Evolutionary conservation across 2,797 vertebrate genomes (phyloP).

Genomic region (Enteromius trimaculatus): DNA sequence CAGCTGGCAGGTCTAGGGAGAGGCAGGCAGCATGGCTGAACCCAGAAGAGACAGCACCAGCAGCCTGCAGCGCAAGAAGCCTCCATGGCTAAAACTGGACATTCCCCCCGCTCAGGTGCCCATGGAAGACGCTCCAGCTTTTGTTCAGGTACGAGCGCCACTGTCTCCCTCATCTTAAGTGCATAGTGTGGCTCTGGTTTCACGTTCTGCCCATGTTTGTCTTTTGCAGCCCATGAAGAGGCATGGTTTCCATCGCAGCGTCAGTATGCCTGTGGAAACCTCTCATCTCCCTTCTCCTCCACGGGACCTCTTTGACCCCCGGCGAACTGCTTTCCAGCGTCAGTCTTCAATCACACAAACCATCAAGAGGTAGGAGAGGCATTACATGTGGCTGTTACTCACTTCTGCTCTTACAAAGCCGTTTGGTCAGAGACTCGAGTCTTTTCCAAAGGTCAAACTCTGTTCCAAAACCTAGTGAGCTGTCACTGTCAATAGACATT

Average conservation of each 20-base stretch:
- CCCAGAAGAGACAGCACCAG: conserved; percentile 88
- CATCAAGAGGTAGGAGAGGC: conserved; percentile 87
- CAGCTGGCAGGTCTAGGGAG: conserved; percentile 77
- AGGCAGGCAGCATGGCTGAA: conserved; percentile 87
- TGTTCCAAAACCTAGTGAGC: conserved; percentile 13
- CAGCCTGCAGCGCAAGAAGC: conserved; percentile 98
- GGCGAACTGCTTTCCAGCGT: conserved; percentile 85
- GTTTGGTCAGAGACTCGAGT: neutral
- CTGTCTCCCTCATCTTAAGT: neutral
- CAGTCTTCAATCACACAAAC: conserved; percentile 98
- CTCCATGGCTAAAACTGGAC: conserved; percentile 94
- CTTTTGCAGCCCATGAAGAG: conserved; percentile 82
- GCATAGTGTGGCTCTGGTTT: neutral
- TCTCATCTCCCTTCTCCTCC: conserved; percentile 83
- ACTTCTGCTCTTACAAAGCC: neutral
- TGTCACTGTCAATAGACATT: neutral
- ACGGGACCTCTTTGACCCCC: conserved; percentile 76
- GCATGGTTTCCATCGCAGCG: conserved; percentile 89
- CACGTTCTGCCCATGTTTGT: neutral
- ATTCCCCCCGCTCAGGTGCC: conserved; percentile 82
- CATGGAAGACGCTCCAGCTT: conserved; percentile 84
- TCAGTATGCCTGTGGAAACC: conserved; percentile 94
- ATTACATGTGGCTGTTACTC: conserved; percentile 7
- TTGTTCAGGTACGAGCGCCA: conserved; percentile 80
- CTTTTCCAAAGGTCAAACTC: neutral